Base-by-base conservation (phyloP, 2,888 invertebrate genomes). In the Hemithea aestivaria region DNA sequence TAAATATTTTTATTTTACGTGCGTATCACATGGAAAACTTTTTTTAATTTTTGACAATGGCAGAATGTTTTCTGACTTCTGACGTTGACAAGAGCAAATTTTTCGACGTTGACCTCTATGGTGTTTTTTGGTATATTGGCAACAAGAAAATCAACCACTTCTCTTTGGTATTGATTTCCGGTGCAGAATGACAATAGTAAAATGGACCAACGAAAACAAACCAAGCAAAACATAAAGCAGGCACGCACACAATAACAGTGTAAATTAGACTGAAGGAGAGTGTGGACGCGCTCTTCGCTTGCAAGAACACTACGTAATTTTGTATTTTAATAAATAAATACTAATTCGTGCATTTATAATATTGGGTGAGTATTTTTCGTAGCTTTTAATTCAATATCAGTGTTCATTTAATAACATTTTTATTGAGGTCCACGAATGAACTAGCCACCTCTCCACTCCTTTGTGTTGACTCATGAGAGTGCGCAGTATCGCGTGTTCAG, bases 401-500 rank as follows among this genome's bases (percentile, higher is more conserved):
- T n/a, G n/a, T n/a, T n/a, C n/a, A n/a, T n/a, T n/a, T n/a, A n/a
- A n/a, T n/a, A n/a, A n/a, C n/a, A n/a, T n/a, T n/a, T n/a, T n/a
- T n/a, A 16, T 16, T 16, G 16, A 16, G 2, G 3, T 16, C 16
- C 16, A 16, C 2, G 2, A 16, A 5, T 16, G 16, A 16, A 5
- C 16, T 16, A 9, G 21, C 12, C 16, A 16, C 16, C 16, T 16
- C 16, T 16, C 16, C 2, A 51, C 28, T 45, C 38, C 56, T 58
- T 58, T 58, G 55, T 56, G 55, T 58, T 52, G 37, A 53, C 48
- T 58, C 53, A 51, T 48, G 44, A 45, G 22, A 29, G 32, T 30
- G 32, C 26, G 28, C 8, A 36, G 23, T 27, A 33, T 39, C 21
- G 26, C 34, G 23, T 31, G 27, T 10, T 28, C 10, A 36, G 37